A percentile compares a stretch with the other conserved stretches of the same genome.
These are phyloP conservation scores for Ditula angustiorana DNA, from an alignment of 2,888 invertebrate genomes.

Conservation along the genomic window DNA sequence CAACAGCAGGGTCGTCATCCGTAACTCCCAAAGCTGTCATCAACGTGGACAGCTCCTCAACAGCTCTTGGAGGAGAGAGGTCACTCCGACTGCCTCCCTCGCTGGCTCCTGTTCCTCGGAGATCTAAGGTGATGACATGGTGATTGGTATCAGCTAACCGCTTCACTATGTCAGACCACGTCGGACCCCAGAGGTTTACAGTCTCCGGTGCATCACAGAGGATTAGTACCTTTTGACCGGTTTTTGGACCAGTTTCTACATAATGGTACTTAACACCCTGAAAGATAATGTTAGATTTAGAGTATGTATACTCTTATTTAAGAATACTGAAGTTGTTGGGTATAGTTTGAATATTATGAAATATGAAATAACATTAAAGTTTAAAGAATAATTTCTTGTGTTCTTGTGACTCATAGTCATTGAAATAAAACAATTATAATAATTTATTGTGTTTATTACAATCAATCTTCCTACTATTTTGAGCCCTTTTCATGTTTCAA, in stretches of 20 bases:
- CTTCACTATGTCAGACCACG: constrained; percentile 66
- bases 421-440: no score
- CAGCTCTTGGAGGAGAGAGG: constrained; percentile 69
- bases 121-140: constrained; percentile 72
- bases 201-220: constrained; percentile 76
- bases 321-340: no score
- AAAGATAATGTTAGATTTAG: constrained; percentile 40
- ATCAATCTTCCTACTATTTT: no score
- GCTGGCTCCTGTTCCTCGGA: constrained; percentile 77
- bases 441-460: no score
- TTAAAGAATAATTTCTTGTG: no score
- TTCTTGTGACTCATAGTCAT: no score
- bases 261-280: constrained; percentile 82
- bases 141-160: constrained; percentile 65
- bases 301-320: not conserved
- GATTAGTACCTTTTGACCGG: constrained; percentile 67
- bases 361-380: no score
- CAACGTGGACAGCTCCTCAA: constrained; percentile 69
- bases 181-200: constrained; percentile 67
- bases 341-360: no score
- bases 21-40: constrained; percentile 71
- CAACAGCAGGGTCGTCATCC: constrained; percentile 63
- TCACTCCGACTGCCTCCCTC: constrained; percentile 69
- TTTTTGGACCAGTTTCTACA: constrained; percentile 74
- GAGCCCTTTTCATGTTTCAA: no score